These are phyloP conservation scores for Amblyopsis hoosieri DNA, from an alignment of 2,797 vertebrate genomes.

Conservation along the genomic window DNA sequence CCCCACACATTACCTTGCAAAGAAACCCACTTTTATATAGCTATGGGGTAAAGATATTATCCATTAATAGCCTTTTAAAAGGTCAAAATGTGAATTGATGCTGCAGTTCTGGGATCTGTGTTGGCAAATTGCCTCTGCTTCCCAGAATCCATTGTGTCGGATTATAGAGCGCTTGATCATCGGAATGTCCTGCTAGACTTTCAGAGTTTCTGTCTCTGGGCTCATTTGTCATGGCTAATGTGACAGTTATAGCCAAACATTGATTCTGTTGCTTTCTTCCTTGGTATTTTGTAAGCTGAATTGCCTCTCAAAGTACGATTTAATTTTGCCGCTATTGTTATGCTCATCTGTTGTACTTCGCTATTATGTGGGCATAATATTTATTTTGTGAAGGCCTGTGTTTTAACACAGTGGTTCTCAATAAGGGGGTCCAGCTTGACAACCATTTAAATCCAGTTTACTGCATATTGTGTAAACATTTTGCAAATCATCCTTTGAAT, in stretches of 20 bases:
- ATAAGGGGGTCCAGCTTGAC: too few species aligned
- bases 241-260: slow-evolving; percentile 65
- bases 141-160: slow-evolving; percentile 66
- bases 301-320: slow-evolving; percentile 47
- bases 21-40: slow-evolving; percentile 35
- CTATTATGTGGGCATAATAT: slow-evolving; percentile 36
- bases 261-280: slow-evolving; percentile 55
- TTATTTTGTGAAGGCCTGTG: slow-evolving; percentile 34
- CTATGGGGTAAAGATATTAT: slow-evolving; percentile 55
- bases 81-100: slow-evolving; percentile 68
- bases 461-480: slow-evolving; percentile 13
- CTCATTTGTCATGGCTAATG: slow-evolving; percentile 66
- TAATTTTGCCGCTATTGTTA: slow-evolving; percentile 43
- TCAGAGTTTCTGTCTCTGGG: slow-evolving; percentile 41
- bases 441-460: slow-evolving; percentile 6
- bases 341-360: slow-evolving; percentile 38
- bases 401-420: not conserved
- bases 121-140: slow-evolving; percentile 67
- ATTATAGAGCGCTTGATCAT: slow-evolving; percentile 68
- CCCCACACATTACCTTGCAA: slow-evolving; percentile 18
- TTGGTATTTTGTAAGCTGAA: slow-evolving; percentile 39
- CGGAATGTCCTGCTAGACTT: slow-evolving; percentile 53
- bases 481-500: not conserved
- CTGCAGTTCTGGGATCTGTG: slow-evolving; percentile 52
- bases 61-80: slow-evolving; percentile 64